These are phyloP conservation scores for Erpornis zantholeuca DNA, from an alignment of 2,113 vertebrate genomes.

Conservation along the genomic window DNA sequence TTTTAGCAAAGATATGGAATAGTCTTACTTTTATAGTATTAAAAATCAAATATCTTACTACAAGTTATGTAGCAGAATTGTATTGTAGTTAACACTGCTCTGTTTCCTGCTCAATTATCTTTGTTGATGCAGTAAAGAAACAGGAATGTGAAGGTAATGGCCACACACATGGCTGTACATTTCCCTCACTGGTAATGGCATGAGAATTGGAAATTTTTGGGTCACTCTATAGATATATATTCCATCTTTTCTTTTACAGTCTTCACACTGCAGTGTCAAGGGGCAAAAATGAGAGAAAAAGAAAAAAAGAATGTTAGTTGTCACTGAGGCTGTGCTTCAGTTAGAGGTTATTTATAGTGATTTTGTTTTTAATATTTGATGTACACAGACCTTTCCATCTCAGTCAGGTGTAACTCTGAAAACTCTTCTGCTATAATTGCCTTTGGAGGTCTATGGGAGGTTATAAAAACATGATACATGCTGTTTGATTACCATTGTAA, in stretches of 20 bases:
- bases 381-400: slow-evolving; percentile 45
- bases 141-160: not conserved
- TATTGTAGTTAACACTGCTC: not conserved
- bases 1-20: not conserved
- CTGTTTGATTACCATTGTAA: not conserved
- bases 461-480: not conserved
- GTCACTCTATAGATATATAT: not conserved
- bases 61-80: not conserved
- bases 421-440: not conserved
- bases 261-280: slow-evolving; percentile 3
- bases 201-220: not conserved
- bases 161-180: not conserved
- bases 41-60: not conserved
- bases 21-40: not conserved
- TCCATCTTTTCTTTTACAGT: not conserved
- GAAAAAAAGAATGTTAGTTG: not conserved
- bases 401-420: slow-evolving; percentile 48
- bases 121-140: not conserved
- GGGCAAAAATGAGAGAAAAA: slow-evolving; percentile 20
- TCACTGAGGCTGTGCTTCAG: not conserved
- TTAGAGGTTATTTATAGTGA: slow-evolving; percentile 50
- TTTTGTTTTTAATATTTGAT: slow-evolving; percentile 60
- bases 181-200: not conserved
- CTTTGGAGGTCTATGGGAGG: not conserved
- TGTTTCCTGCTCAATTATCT: not conserved